Percentiles rank a stretch among this genome's conserved stretches.
phyloP scores from a whole-genome alignment of 23 tunicate genomes.

The Ciona savignyi region DNA sequence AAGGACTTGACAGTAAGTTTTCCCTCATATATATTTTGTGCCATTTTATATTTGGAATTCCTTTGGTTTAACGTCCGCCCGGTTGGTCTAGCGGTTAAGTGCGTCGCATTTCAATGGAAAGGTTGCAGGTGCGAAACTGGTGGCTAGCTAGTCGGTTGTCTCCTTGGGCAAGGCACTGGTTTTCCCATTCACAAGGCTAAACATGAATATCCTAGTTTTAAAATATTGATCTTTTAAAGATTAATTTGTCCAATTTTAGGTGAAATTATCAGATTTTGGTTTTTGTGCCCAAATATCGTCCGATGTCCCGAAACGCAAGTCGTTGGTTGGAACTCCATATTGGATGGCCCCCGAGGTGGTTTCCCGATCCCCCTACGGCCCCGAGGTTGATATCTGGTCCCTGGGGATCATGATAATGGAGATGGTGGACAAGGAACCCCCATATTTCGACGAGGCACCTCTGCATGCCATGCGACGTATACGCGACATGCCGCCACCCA shows the following conservation, averaged over 20 bases:
- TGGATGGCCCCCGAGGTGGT: conserved; percentile 99
- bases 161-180: too few relatives aligned
- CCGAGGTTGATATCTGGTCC: conserved; percentile 99
- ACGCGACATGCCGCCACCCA: conserved; percentile 79
- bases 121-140: too few relatives aligned
- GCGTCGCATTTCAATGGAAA: too few relatives aligned
- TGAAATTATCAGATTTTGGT: conserved; percentile 96
- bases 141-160: too few relatives aligned
- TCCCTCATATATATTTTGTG: too few relatives aligned
- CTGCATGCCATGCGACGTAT: conserved; percentile 85
- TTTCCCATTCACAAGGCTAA: too few relatives aligned
- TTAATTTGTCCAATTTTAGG: conserved; percentile 28
- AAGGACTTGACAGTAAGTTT: conserved; percentile 55
- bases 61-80: too few relatives aligned
- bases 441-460: conserved; percentile 94
- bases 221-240: too few relatives aligned
- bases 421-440: conserved; percentile 99
- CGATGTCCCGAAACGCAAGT: conserved; percentile 95
- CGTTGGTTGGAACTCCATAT: conserved; percentile 97
- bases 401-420: conserved; percentile 98
- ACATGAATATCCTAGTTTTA: too few relatives aligned
- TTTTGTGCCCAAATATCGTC: conserved; percentile 95
- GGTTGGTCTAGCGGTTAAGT: too few relatives aligned
- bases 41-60: too few relatives aligned
- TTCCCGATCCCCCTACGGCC: conserved; percentile 80